Base-by-base conservation (phyloP, 1,140 invertebrate genomes). In the Drosophila subpulchrella region DNA sequence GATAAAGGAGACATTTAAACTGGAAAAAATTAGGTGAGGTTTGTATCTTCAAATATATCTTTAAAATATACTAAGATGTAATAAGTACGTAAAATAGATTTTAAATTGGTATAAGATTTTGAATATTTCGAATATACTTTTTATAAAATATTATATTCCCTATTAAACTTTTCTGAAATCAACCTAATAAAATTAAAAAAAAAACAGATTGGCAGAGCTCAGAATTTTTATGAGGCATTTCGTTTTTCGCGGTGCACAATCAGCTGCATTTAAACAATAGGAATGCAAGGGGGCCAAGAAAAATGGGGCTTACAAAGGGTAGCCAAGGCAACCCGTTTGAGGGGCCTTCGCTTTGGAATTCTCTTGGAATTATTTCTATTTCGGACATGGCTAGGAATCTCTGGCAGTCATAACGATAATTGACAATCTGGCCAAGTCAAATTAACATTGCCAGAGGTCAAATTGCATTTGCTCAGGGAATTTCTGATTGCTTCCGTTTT, bases 401-500 rank as follows among this genome's bases (percentile, higher is more conserved):
- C 30, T 48, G 62, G 8, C 47, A 36, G 41, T 47, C 41, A 53
- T 47, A 82, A 73, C 12, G 32, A 30, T 66, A 81, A 78, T 68
- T 80, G 57, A 38, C 60, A 68, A 68, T 72, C 55, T 46, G 47
- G 42, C 47, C 59, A 55, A 63, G 48, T 44, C 54, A 70, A 81
- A 85, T 85, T 81, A 85, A 85, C 81, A 75, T 81, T 48, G 57
- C 47, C 50, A 57, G 42, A 65, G 62, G 58, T 58, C 44, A 50
- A 65, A 66, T 51, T 60, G 59, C 83, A 82, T 82, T 86, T 71
- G 70, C 54, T 71, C 11, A 34, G 55, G 55, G 72, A 86, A 80
- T 70, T 72, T 82, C 70, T 67, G 83, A 88, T 88, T 73, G 85
- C 83, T 86, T 86, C 83, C 83, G 83, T 76, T 86, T 86, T 75